Evolutionary conservation across 2,797 vertebrate species (phyloP), one percentile per base, ranked within the genome.

Genomic region (Gymnoscopelus braueri): DNA sequence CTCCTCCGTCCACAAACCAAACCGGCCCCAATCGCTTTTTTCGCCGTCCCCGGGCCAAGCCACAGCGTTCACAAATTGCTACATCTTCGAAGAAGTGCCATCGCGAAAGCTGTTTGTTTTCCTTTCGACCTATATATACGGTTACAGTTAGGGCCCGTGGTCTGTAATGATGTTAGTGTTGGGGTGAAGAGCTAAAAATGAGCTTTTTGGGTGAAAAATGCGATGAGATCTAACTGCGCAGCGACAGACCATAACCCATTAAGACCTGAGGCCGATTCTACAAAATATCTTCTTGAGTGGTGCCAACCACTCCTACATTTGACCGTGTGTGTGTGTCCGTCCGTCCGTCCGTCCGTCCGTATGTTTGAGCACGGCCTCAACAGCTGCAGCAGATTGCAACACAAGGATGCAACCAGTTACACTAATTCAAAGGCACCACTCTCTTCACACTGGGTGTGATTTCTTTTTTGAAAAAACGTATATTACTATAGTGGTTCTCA

Each of bases 131-230:
- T 84, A 81, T 90, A 81, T 90, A 85, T 89, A 80, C 79, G 82
- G 67, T 63, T 3, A 52, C 61, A 77, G 77, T 78, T 72, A 53
- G 62, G 60, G 2, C 68, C 68, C 69, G 71, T 82, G 83, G 74
- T 74, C 75, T 83, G 59, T 55, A 63, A 81, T 77, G 83, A 89
- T 75, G 78, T 89, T 79, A 81, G 72, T 72, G 83, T 87, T 84
- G 84, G 74, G 83, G 82, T 86, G 83, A 52, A 72, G 68, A 69
- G 80, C 78, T 82, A 82, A 74, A 85, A 89, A 88, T 84, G 79
- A 80, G 78, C 79, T 66, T 54, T 53, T 72, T 66, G 80, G 75
- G 84, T 88, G 83, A 88, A 85, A 80, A 90, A 85, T 86, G 87
- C 68, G 77, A 85, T 53, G 76, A 87, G 87, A 81, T 79, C 65